Evolutionary conservation across 2,888 invertebrate genomes (phyloP).

Genomic region (Acanthosoma haemorrhoidale): DNA sequence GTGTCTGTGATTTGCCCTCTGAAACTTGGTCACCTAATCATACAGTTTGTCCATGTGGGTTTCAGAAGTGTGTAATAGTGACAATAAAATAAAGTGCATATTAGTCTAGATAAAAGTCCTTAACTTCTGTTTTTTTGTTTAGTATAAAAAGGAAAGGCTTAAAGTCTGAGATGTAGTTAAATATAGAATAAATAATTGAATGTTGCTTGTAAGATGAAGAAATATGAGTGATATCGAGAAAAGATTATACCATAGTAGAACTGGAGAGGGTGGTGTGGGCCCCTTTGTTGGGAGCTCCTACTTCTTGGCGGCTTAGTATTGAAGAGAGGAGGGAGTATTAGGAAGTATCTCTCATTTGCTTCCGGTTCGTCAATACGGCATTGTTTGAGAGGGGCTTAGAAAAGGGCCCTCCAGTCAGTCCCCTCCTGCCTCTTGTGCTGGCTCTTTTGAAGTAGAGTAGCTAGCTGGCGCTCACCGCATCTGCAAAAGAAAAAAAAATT

Average conservation of each 20-base stretch:
- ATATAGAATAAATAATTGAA: no score
- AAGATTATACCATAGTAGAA: not conserved
- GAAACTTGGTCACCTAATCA: no score
- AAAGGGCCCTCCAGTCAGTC: no score
- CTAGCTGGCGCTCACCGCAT: not conserved
- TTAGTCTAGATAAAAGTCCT: no score
- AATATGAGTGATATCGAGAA: not conserved
- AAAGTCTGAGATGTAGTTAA: no score
- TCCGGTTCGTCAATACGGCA: not conserved
- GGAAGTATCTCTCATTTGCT: not conserved
- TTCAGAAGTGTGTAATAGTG: no score
- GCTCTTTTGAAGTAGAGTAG: not conserved
- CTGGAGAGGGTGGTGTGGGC: not conserved
- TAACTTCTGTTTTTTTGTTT: no score
- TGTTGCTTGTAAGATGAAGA: not conserved
- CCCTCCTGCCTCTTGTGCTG: not conserved
- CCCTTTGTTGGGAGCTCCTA: conserved; percentile 1
- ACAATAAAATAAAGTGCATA: no score
- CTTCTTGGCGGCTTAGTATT: not conserved
- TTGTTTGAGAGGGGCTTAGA: no score
- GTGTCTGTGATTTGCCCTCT: no score
- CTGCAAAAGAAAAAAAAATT: not conserved
- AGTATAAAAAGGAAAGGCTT: no score
- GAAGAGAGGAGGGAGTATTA: not conserved
- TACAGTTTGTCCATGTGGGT: no score